phyloP scores from a whole-genome alignment of 92 coral and sea anemone species.

The Umimayanthus kanabou region DNA sequence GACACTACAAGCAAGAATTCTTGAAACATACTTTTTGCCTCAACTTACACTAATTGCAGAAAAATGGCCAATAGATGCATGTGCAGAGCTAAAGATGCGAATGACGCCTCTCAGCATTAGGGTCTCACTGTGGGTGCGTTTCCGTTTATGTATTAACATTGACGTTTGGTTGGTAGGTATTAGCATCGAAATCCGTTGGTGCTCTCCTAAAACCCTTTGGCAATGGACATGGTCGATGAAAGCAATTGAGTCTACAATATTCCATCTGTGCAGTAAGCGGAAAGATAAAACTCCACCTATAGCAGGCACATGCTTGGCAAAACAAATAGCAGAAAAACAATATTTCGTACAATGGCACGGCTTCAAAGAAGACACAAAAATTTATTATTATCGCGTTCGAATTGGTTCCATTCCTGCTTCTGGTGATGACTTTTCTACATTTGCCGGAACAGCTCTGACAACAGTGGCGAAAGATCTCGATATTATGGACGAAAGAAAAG shows the following conservation, averaged over 20 bases:
- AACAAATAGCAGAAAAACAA: conserved; percentile 68
- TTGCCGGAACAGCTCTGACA: conserved; percentile 60
- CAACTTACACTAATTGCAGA: conserved; percentile 49
- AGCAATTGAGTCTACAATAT: conserved; percentile 55
- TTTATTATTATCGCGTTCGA: conserved; percentile 60
- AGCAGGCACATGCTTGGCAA: conserved; percentile 72
- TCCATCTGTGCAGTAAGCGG: conserved; percentile 53
- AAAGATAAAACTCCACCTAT: conserved; percentile 64
- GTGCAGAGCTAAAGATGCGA: conserved; percentile 66
- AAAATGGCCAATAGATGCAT: conserved; percentile 75
- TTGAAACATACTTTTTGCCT: conserved; percentile 80
- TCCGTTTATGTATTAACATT: conserved; percentile 52
- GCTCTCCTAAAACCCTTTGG: conserved; percentile 47
- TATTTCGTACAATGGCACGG: conserved; percentile 86
- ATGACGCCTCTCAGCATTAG: conserved; percentile 77
- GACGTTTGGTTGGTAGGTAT: conserved; percentile 52
- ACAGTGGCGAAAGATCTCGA: conserved; percentile 52
- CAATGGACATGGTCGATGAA: conserved; percentile 81
- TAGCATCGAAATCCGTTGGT: conserved; percentile 58
- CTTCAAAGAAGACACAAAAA: conserved; percentile 73
- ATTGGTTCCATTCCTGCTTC: conserved; percentile 76
- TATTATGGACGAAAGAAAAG: conserved; percentile 68
- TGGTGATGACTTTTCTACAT: conserved; percentile 70
- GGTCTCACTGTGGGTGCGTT: conserved; percentile 74
- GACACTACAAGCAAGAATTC: conserved; percentile 75